Percentiles rank a stretch among this genome's conserved stretches.
Conservation (phyloP, 2,113 vertebrate species). For the Arvicanthis niloticus region DNA sequence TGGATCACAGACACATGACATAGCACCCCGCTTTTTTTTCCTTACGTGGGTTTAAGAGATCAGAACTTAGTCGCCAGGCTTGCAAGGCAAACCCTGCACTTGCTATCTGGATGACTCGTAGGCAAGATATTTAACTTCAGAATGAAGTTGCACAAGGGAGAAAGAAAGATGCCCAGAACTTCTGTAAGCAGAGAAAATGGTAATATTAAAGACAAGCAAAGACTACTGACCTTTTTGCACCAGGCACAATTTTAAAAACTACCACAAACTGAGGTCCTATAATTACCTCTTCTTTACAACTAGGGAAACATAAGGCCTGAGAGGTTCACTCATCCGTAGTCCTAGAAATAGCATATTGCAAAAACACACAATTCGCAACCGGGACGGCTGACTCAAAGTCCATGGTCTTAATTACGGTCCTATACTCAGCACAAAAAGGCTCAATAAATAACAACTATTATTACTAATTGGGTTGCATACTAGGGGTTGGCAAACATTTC, state of each 20-base stretch:
- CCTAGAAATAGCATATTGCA: not conserved
- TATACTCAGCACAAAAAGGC: not conserved
- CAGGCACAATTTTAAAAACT: not conserved
- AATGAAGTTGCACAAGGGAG: not conserved
- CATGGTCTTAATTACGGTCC: not conserved
- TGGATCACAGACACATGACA: not conserved
- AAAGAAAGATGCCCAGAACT: not conserved
- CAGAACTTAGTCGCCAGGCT: not conserved
- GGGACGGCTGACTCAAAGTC: not conserved
- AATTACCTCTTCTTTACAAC: not conserved
- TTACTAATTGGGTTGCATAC: slow-evolving; percentile 8
- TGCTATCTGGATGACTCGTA: not conserved
- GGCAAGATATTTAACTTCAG: not conserved
- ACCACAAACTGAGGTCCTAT: not conserved
- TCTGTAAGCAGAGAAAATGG: not conserved
- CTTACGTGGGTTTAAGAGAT: not conserved
- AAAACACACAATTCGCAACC: not conserved
- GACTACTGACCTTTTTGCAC: not conserved
- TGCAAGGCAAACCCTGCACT: not conserved
- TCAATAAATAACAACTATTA: not conserved
- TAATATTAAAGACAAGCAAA: not conserved
- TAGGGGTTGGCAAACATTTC: not conserved
- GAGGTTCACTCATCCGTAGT: not conserved
- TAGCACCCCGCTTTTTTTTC: not conserved
- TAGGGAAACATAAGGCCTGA: not conserved